Base-by-base conservation (phyloP, 2,888 invertebrate species). In the Nycteola revayana region DNA sequence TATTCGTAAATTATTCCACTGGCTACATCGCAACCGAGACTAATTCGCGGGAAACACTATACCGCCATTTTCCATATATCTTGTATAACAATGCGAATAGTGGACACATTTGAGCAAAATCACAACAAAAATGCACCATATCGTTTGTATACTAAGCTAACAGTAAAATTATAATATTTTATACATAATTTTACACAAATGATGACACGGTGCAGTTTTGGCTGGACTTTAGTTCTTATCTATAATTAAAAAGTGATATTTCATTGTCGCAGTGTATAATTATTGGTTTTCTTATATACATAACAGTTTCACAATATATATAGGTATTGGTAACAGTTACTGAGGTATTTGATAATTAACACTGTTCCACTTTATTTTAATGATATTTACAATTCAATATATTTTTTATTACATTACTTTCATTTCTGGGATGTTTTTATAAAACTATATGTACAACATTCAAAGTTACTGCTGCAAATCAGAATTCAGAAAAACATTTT, bases 281-380 rank as follows among this genome's bases (percentile, higher is more conserved):
- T 14, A 14, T 14, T 14, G 14, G 14, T 14, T 3, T 32, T 36
- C 28, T 41, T 53, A 52, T 48, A 40, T 48, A 48, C 41, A 49
- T 27, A 41, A 45, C 42, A 42, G 40, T 33, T 41, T 42, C 27
- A n/a, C 28, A 29, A 17, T 42, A 21, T 21, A 21, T 21, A 33
- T 39, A 28, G 38, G 25, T 29, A 36, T 42, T 60, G 59, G 59
- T 60, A 60, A 60, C 59, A 57, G 52, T 32, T 49, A 50, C 40
- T 59, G 60, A 60, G 59, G 59, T 60, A 60, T 49, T 57, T 48
- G 43, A 39, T 49, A 53, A 5, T 21, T 43, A 51, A 42, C 43
- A 42, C 49, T 59, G 59, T 59, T 59, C 57, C 57, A 59, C 57
- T 43, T 38, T 28, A 24, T 32, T 31, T 36, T 43, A 27, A 36